Evolutionary conservation across 92 coral and sea anemone species (phyloP), one percentile per base, ranked within the genome.

Genomic region (Pocillopora meandrina): DNA sequence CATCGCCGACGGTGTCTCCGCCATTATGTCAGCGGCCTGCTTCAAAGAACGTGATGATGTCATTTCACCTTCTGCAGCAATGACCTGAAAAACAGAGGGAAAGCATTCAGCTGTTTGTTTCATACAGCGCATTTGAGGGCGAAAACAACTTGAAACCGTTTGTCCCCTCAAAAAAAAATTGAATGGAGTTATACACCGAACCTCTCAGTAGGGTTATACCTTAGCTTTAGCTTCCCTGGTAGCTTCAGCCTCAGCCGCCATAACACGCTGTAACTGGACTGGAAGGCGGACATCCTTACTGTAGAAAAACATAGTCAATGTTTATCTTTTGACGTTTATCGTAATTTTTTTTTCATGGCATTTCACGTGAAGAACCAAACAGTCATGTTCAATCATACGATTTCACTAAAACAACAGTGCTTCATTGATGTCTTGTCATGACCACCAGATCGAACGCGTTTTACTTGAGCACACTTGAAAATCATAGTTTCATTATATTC

Each of bases 181-280:
- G 31, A 26, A 26, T 26, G 31, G 31, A 26, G 31, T 26, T 26
- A 26, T 26, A 26, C 31, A 26, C 31, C 31, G 31, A 26, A 26
- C 31, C 31, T 0, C 31, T 26, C 31, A 26, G 1, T 26, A 26
- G 31, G 31, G 14, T 74, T 33, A 3, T 63, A 95, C 98, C 98
- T 95, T 95, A 63, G 98, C 98, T 36, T 89, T 90, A 9, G 97
- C 98, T 75, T 95, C 98, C 65, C 98, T 75, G 16, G 94, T 67
- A 2, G 98, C 98, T 75, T 95, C 98, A 2, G 98, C 98, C 42
- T 95, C 98, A 33, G 98, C 98, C 42, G 98, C 98, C 98, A 95
- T 95, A 9, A 93, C 98, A 61, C 98, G 95, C 63, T 95, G 98
- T 21, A 95, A 92, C 85, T 91, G 95, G n/a, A 90, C 90, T 20